Conservation (phyloP, 2,797 vertebrate genomes). For the Bradypus variegatus region DNA sequence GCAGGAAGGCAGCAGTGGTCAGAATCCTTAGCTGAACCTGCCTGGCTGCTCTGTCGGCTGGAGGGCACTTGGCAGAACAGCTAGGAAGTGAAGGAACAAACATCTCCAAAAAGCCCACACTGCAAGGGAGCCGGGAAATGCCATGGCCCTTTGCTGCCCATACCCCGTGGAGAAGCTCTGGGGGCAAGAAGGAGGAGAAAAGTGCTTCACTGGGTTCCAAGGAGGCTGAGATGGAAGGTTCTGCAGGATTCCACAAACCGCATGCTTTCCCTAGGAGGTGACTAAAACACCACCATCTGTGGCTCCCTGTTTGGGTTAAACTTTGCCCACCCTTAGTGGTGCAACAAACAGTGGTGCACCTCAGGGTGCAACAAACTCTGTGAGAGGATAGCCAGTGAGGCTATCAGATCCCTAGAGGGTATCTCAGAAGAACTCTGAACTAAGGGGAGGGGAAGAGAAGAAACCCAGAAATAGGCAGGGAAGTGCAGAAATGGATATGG, state of each 20-base stretch:
- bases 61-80: slow-evolving; percentile 14
- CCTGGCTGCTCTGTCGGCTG: neutral
- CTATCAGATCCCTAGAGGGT: neutral
- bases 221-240: accelerated
- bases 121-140: neutral
- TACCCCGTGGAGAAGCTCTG: neutral
- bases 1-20: slow-evolving; percentile 7
- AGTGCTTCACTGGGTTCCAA: no score
- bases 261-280: neutral
- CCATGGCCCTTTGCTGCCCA: neutral
- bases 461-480: accelerated
- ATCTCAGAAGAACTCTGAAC: neutral
- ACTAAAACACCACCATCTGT: neutral
- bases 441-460: neutral
- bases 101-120: neutral
- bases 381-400: neutral
- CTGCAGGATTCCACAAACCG: neutral
- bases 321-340: neutral
- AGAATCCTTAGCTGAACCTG: slow-evolving; percentile 61
- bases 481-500: neutral
- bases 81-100: slow-evolving; percentile 17
- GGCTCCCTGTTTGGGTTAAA: no score
- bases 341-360: no score
- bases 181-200: neutral
- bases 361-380: neutral